Conservation (phyloP, 2,113 vertebrate species). For the Lepidothrix coronata region DNA sequence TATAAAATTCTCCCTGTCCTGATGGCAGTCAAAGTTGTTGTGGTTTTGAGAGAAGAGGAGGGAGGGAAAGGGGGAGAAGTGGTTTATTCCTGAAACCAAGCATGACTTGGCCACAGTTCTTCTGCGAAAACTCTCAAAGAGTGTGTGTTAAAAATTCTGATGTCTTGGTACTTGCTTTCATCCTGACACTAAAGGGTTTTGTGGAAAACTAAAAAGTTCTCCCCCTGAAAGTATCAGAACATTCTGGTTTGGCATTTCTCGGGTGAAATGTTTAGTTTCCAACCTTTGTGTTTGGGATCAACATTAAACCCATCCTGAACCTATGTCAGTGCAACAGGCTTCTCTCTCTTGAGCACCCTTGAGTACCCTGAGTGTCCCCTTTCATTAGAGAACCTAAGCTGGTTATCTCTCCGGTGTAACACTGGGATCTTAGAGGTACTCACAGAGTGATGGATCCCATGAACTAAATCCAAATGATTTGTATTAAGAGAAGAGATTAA, state of each 20-base stretch:
- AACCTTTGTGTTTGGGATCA: not conserved
- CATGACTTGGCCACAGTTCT: not conserved
- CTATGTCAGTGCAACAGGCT: not conserved
- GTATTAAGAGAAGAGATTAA: not conserved
- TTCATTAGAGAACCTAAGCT: rapidly evolving
- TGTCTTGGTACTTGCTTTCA: not conserved
- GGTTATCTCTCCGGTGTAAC: not conserved
- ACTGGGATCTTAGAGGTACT: not conserved
- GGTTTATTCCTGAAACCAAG: not conserved
- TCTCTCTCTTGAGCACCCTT: not conserved
- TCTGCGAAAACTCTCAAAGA: not conserved
- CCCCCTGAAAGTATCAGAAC: not conserved
- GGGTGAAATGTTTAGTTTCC: not conserved
- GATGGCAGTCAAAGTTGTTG: not conserved
- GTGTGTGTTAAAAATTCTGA: not conserved
- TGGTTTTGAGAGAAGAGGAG: not conserved
- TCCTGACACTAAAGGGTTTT: not conserved
- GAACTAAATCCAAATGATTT: not conserved
- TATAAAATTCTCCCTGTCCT: not conserved
- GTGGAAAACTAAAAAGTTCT: not conserved
- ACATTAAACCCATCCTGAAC: not conserved
- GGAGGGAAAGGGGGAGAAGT: not conserved
- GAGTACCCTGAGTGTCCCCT: not conserved
- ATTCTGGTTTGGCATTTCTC: not conserved
- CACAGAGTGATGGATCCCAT: not conserved